phyloP scores from a whole-genome alignment of 2,113 vertebrate genomes.

The Panthera uncia region DNA sequence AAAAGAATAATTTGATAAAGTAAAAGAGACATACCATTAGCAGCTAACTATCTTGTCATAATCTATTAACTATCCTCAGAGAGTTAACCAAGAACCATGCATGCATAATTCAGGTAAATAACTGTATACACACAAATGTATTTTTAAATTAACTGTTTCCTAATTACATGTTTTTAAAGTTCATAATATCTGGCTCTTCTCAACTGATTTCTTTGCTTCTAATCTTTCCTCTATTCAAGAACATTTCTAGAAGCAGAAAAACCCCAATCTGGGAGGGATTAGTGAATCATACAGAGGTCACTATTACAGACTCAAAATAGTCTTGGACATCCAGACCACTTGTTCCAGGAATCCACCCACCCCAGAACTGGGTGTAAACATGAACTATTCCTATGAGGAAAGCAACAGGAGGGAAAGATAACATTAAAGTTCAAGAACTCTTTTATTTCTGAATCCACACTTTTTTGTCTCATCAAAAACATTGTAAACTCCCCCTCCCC shows the following conservation, averaged over 20 bases:
- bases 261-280: neutral
- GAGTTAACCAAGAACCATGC: neutral
- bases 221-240: neutral
- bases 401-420: neutral
- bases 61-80: neutral
- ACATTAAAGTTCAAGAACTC: neutral
- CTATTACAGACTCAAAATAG: neutral
- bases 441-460: neutral
- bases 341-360: neutral
- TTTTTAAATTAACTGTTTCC: neutral
- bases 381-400: neutral
- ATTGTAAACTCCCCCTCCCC: neutral
- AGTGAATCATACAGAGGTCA: neutral
- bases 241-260: neutral
- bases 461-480: neutral
- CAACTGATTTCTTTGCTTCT: constrained; percentile 15
- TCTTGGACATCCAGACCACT: neutral
- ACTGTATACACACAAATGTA: neutral
- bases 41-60: neutral
- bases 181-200: neutral
- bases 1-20: neutral
- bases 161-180: neutral
- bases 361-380: neutral
- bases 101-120: neutral
- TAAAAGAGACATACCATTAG: neutral